These are phyloP conservation scores for Dendropsophus ebraccatus DNA, from an alignment of 2,113 vertebrate genomes.

Conservation along the genomic window DNA sequence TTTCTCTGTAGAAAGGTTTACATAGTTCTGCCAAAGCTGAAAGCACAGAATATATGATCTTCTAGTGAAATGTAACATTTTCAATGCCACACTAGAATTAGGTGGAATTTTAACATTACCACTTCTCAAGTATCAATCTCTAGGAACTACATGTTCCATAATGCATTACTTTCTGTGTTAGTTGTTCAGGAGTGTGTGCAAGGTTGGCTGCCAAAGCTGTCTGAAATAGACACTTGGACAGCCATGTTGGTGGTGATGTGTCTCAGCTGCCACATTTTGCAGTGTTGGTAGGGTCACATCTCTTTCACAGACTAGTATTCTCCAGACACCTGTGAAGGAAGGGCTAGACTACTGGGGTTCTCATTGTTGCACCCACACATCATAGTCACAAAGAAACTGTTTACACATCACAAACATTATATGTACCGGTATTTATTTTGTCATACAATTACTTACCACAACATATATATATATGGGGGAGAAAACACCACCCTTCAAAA, in stretches of 20 bases:
- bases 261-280: background rate
- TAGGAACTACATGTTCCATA: background rate
- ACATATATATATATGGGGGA: too few relatives aligned
- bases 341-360: background rate
- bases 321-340: background rate
- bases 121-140: background rate
- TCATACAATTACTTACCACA: too few relatives aligned
- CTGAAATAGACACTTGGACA: background rate
- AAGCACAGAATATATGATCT: background rate
- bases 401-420: too few relatives aligned
- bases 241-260: background rate
- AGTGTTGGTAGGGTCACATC: background rate
- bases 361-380: background rate
- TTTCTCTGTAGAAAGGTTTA: too few relatives aligned
- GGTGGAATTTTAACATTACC: background rate
- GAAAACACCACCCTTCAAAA: too few relatives aligned
- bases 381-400: too few relatives aligned
- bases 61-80: background rate
- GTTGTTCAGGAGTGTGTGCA: background rate
- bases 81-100: background rate
- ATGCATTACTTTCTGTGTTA: background rate
- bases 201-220: background rate
- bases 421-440: too few relatives aligned
- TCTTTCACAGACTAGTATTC: background rate
- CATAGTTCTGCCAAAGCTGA: background rate